phyloP scores from a whole-genome alignment of 1,140 invertebrate species.

The Latrodectus geometricus region DNA sequence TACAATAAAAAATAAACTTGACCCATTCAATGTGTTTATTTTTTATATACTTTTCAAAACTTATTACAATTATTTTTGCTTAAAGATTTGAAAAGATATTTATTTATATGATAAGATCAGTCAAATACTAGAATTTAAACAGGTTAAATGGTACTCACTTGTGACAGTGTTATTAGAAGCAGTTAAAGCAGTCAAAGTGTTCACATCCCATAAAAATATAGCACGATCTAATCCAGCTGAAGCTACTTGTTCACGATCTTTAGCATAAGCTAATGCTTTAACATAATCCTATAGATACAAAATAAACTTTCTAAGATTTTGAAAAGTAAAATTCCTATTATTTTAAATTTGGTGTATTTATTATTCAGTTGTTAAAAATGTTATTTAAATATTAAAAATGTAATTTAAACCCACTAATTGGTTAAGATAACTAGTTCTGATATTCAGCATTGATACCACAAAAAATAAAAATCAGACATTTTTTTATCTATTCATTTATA shows the following conservation, averaged over 20 bases:
- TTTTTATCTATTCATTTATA: neutral
- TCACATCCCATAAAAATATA: constrained; percentile 99
- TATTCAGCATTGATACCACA: neutral
- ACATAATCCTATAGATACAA: constrained; percentile 84
- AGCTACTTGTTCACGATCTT: constrained; percentile 95
- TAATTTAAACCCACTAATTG: no score
- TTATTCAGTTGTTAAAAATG: no score
- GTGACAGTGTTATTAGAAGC: constrained; percentile 99
- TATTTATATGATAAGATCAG: neutral
- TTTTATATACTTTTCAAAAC: no score
- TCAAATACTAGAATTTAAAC: neutral
- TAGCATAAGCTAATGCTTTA: constrained; percentile 97
- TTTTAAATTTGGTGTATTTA: no score
- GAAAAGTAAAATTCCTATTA: neutral
- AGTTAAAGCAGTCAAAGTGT: constrained; percentile 95
- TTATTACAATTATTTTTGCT: neutral
- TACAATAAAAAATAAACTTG: no score
- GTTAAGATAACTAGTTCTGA: no score
- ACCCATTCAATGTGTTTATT: no score
- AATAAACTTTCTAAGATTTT: neutral
- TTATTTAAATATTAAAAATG: no score
- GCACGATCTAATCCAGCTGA: constrained; percentile 96
- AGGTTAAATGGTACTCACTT: constrained; percentile 76
- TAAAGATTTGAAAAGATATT: neutral
- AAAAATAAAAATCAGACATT: neutral